Evolutionary conservation across 2,888 invertebrate species (phyloP).

Genomic region (Lymantria dispar): DNA sequence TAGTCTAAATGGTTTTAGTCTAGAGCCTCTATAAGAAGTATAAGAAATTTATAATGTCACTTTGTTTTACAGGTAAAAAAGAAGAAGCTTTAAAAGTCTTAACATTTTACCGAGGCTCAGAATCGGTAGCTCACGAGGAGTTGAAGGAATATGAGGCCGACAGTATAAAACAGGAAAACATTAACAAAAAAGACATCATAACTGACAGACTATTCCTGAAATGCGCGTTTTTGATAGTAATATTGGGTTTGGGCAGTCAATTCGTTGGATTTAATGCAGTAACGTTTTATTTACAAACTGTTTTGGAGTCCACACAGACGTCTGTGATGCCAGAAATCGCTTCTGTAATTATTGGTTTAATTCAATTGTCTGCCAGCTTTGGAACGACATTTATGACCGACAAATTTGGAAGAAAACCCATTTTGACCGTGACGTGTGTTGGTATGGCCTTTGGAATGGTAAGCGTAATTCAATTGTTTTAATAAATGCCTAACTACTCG

Average conservation of each 20-base stretch:
- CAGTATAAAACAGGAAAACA: constrained; percentile 10
- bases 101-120: constrained; percentile 50
- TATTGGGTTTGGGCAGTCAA: constrained; percentile 28
- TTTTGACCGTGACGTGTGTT: constrained; percentile 32
- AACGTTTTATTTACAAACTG: constrained; percentile 8
- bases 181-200: constrained; percentile 23
- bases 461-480: background rate
- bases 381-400: constrained; percentile 45
- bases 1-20: no score
- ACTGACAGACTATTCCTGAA: constrained; percentile 21
- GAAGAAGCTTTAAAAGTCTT: constrained; percentile 49
- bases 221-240: constrained; percentile 11
- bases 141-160: constrained; percentile 47
- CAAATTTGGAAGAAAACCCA: constrained; percentile 47
- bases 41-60: background rate
- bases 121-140: constrained; percentile 46
- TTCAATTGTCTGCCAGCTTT: constrained; percentile 51
- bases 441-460: constrained; percentile 53
- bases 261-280: constrained; percentile 54
- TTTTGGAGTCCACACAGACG: constrained; percentile 44
- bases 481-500: background rate
- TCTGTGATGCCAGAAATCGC: constrained; percentile 39
- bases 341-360: constrained; percentile 25
- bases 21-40: no score
- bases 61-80: constrained; percentile 42